A percentile compares a stretch with the other conserved stretches of the same genome.
phyloP scores from a whole-genome alignment of 2,797 vertebrate species.

The Alectoris magna region DNA sequence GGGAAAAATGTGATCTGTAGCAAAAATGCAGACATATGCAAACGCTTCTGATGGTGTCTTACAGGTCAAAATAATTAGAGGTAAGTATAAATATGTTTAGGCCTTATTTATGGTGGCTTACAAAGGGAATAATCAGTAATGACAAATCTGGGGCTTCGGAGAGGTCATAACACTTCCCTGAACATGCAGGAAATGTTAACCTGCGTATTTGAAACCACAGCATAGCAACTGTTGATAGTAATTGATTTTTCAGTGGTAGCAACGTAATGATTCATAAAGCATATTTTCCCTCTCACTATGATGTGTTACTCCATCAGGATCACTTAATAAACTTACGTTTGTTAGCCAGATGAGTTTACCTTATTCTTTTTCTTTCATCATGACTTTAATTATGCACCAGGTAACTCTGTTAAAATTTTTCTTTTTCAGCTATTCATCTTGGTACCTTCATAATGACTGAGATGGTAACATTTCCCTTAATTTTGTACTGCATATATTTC shows the following conservation, averaged over 20 bases:
- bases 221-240: slow-evolving; percentile 14
- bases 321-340: neutral
- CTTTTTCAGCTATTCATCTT: neutral
- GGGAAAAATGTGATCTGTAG: neutral
- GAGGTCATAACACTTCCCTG: neutral
- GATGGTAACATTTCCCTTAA: neutral
- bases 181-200: slow-evolving; percentile 13
- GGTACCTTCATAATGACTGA: neutral
- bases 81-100: neutral
- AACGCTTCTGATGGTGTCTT: neutral
- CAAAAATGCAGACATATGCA: neutral
- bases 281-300: neutral
- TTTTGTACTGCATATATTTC: neutral
- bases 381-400: neutral
- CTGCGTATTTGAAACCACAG: neutral
- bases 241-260: neutral
- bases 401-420: neutral
- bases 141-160: neutral
- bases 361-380: neutral
- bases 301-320: neutral
- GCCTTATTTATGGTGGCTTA: neutral
- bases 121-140: neutral
- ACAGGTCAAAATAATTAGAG: neutral
- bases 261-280: slow-evolving; percentile 51
- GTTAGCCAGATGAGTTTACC: neutral